These are phyloP conservation scores for Heteromyza rotundicornis DNA, from an alignment of 2,888 invertebrate species.

Conservation along the genomic window DNA sequence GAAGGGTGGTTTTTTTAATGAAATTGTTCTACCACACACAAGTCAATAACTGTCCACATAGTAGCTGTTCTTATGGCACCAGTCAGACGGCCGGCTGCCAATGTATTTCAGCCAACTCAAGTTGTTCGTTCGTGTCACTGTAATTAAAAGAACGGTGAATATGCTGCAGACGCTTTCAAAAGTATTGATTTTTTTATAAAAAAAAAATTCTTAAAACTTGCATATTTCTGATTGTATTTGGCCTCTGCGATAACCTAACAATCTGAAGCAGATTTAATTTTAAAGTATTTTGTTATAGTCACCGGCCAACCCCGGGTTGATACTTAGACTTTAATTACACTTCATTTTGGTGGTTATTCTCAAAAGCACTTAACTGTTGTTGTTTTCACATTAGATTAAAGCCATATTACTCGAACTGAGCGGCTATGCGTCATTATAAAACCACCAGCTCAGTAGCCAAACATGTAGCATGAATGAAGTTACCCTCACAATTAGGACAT, in stretches of 20 bases:
- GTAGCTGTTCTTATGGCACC: constrained; percentile 10
- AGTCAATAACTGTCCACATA: neutral
- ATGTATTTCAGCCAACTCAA: neutral
- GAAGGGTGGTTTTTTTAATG: neutral
- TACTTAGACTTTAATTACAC: no score
- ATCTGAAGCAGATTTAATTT: no score
- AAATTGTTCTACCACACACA: no score
- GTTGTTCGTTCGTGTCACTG: neutral
- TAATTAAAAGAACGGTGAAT: neutral
- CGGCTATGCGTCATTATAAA: neutral
- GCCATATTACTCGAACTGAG: neutral
- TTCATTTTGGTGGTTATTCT: no score
- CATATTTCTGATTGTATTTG: no score
- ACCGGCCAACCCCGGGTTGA: no score
- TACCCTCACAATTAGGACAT: neutral
- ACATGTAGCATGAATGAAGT: neutral
- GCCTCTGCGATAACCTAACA: no score
- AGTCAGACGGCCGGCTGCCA: constrained; percentile 17
- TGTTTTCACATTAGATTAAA: no score
- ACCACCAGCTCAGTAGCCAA: no score
- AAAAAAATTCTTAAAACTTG: no score
- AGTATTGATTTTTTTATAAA: constrained; percentile 1
- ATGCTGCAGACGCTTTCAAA: neutral
- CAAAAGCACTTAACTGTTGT: no score
- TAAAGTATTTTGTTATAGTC: no score